phyloP scores from a whole-genome alignment of 2,797 vertebrate genomes.

The Tolypeutes matacus region DNA sequence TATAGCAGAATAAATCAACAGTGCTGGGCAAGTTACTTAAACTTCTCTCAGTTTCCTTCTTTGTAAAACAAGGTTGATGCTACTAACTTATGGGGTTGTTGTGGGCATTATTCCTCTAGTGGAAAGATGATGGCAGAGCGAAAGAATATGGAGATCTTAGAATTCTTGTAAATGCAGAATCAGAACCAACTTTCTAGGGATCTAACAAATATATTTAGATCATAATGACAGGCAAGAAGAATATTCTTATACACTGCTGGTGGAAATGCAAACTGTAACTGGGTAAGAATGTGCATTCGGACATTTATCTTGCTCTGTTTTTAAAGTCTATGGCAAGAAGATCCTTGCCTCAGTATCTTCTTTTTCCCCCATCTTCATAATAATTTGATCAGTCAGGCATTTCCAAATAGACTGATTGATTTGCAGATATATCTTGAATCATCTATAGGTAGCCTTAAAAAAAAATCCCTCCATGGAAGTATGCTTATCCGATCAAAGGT shows the following conservation, averaged over 20 bases:
- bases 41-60: background rate
- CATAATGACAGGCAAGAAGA: too few relatives aligned
- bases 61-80: background rate
- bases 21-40: background rate
- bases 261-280: background rate
- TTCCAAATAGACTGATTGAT: constrained; percentile 18
- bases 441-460: background rate
- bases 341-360: background rate
- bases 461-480: background rate
- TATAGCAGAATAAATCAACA: background rate
- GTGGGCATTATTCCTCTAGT: too few relatives aligned
- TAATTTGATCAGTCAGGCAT: background rate
- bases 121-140: background rate
- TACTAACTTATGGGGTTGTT: background rate
- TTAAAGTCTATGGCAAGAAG: background rate
- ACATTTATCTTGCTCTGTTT: background rate
- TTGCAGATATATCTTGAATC: background rate
- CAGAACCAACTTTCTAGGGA: background rate
- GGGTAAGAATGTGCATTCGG: background rate
- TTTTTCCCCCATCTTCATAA: background rate
- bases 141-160: background rate
- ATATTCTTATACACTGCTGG: too few relatives aligned
- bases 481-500: background rate
- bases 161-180: background rate
- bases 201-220: too few relatives aligned